Conservation (phyloP, 2,113 vertebrate genomes). For the Corythoichthys haematopterus region DNA sequence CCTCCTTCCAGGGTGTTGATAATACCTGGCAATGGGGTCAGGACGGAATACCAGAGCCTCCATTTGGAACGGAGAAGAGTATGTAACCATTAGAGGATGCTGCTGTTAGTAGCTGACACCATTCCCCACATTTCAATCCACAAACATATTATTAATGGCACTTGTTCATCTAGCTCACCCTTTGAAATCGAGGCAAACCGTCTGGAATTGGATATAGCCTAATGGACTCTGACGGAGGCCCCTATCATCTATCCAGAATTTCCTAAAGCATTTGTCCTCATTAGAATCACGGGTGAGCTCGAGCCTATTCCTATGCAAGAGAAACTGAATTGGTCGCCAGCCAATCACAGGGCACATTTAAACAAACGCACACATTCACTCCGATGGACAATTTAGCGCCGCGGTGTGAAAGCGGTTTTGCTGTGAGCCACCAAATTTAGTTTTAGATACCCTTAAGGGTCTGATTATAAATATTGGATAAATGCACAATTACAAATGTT, state of each 20-base stretch:
- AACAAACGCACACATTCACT: not conserved
- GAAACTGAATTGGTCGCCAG: not conserved
- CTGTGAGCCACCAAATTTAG: not conserved
- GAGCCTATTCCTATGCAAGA: not conserved
- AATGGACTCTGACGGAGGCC: not conserved
- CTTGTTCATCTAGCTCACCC: not conserved
- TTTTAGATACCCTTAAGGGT: not conserved
- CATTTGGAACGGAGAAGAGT: slow-evolving; percentile 1
- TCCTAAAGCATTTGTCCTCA: not conserved
- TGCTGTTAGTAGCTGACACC: slow-evolving; percentile 8
- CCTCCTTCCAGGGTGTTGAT: slow-evolving; percentile 16
- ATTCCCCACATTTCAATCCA: slow-evolving; percentile 13
- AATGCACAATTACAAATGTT: too few species aligned
- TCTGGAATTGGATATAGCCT: not conserved
- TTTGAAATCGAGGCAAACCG: not conserved
- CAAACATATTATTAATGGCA: slow-evolving; percentile 4
- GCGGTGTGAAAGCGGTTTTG: not conserved
- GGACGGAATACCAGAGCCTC: slow-evolving; percentile 6
- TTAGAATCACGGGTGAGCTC: not conserved
- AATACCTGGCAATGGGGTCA: slow-evolving; percentile 14
- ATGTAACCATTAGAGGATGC: slow-evolving; percentile 3
- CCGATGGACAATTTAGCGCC: not conserved
- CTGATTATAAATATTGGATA: not conserved
- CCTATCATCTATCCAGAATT: not conserved
- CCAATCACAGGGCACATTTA: not conserved